Evolutionary conservation across 1,140 invertebrate genomes (phyloP).

Genomic region (Whitmania pigra): DNA sequence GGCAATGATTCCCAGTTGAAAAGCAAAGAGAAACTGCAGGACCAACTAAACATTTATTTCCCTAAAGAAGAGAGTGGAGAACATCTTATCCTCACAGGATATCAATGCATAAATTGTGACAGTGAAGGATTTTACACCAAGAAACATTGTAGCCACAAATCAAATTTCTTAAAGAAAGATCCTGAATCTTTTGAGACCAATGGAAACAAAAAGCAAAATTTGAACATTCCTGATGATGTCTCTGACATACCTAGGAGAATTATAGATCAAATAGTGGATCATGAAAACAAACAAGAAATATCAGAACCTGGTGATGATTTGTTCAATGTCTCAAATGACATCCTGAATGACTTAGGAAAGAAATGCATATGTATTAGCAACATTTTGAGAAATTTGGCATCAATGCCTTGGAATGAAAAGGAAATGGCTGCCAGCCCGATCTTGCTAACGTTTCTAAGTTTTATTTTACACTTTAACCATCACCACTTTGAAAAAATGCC

Average conservation of each 20-base stretch:
- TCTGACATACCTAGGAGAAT: constrained; percentile 6
- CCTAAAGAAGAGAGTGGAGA: too few relatives aligned
- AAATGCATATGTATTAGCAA: constrained; percentile 6
- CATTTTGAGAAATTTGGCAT: constrained; percentile 12
- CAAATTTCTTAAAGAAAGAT: too few relatives aligned
- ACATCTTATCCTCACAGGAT: too few relatives aligned
- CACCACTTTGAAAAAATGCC: background rate
- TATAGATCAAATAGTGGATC: constrained; percentile 8
- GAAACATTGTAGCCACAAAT: too few relatives aligned
- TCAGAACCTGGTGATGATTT: constrained; percentile 6
- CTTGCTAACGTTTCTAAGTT: background rate
- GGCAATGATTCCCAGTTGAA: too few relatives aligned
- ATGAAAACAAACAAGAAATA: constrained; percentile 6
- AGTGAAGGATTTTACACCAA: too few relatives aligned
- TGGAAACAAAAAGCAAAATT: too few relatives aligned
- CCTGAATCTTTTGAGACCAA: too few relatives aligned
- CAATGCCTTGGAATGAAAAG: constrained; percentile 2
- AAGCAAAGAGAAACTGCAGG: too few relatives aligned
- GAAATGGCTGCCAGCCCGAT: constrained; percentile 10
- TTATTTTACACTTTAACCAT: constrained; percentile 8
- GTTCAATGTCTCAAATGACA: background rate
- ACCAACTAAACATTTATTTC: too few relatives aligned
- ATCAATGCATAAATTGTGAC: too few relatives aligned
- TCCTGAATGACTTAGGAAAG: background rate
- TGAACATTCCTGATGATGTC: too few relatives aligned